Conservation (phyloP, 2,797 vertebrate genomes). For the Hippoglossus hippoglossus region DNA sequence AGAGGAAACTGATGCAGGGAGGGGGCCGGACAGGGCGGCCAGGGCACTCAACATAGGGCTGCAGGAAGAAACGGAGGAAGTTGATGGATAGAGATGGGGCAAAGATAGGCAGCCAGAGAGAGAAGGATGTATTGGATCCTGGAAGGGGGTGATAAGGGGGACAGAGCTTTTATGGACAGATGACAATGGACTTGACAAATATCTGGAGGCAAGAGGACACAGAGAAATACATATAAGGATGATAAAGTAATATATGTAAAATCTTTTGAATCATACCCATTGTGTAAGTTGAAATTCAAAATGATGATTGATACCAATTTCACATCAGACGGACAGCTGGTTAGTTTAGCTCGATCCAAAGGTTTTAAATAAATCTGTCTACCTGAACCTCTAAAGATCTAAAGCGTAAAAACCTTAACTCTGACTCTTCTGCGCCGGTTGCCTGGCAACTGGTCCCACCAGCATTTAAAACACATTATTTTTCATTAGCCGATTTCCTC, state of each 20-base stretch:
- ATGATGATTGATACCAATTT: neutral
- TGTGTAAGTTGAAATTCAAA: neutral
- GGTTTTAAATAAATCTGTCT: neutral
- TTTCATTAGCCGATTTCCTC: constrained; percentile 2
- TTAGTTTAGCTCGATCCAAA: constrained; percentile 1
- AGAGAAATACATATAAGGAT: neutral
- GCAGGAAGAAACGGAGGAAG: constrained; percentile 28
- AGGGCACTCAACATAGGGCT: constrained; percentile 30
- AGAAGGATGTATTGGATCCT: constrained; percentile 38
- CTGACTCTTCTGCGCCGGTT: neutral
- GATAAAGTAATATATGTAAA: neutral
- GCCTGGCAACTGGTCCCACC: constrained; percentile 16
- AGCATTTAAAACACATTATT: neutral
- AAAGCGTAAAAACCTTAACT: neutral
- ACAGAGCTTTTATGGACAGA: constrained; percentile 37
- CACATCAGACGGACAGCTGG: neutral
- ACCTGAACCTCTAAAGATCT: neutral
- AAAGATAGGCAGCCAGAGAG: constrained; percentile 37
- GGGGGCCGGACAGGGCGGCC: constrained; percentile 13
- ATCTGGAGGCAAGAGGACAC: constrained; percentile 11
- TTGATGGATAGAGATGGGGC: constrained; percentile 52
- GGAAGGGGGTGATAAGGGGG: constrained; percentile 48
- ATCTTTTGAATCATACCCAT: neutral
- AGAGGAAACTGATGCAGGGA: constrained; percentile 7
- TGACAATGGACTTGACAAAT: constrained; percentile 21